Evolutionary conservation across 1,140 invertebrate species (phyloP).

Genomic region (Tribolium madens): DNA sequence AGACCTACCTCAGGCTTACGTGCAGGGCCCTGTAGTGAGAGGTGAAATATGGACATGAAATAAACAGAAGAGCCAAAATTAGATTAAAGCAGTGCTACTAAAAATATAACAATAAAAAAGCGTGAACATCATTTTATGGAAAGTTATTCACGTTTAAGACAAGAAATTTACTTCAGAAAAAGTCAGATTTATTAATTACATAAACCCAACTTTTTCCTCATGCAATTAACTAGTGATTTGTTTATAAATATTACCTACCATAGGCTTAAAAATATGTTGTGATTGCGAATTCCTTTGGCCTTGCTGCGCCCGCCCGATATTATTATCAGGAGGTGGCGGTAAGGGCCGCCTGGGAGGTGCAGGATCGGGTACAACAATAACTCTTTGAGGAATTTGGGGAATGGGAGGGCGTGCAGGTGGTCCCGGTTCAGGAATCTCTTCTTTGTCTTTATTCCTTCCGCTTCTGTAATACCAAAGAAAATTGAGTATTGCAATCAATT

Average conservation of each 20-base stretch:
- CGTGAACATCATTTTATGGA: slow-evolving; percentile 18
- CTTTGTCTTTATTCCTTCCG: slow-evolving; percentile 62
- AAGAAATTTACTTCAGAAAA: background rate
- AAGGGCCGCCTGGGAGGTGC: slow-evolving; percentile 65
- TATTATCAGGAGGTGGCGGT: slow-evolving; percentile 65
- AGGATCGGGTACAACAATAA: slow-evolving; percentile 83
- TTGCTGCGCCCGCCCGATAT: slow-evolving; percentile 68
- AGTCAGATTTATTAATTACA: too few species aligned
- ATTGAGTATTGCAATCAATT: too few species aligned
- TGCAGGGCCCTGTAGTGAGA: slow-evolving; percentile 72
- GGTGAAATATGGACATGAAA: slow-evolving; percentile 65
- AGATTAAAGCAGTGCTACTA: slow-evolving; percentile 58
- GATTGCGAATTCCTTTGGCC: slow-evolving; percentile 78
- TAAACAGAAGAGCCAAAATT: slow-evolving; percentile 64
- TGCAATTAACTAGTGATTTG: slow-evolving; percentile 11
- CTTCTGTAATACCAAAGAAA: slow-evolving; percentile 48
- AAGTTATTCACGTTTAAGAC: slow-evolving; percentile 16
- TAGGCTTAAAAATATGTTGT: slow-evolving; percentile 85
- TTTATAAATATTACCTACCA: slow-evolving; percentile 68
- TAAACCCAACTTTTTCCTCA: slow-evolving; percentile 11
- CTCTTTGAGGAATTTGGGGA: slow-evolving; percentile 89
- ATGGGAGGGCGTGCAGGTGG: slow-evolving; percentile 87
- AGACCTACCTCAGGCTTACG: slow-evolving; percentile 85
- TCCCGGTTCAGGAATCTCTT: slow-evolving; percentile 79
- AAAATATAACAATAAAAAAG: slow-evolving; percentile 54